phyloP scores from a whole-genome alignment of 2,113 vertebrate genomes.

The Synchiropus splendidus region DNA sequence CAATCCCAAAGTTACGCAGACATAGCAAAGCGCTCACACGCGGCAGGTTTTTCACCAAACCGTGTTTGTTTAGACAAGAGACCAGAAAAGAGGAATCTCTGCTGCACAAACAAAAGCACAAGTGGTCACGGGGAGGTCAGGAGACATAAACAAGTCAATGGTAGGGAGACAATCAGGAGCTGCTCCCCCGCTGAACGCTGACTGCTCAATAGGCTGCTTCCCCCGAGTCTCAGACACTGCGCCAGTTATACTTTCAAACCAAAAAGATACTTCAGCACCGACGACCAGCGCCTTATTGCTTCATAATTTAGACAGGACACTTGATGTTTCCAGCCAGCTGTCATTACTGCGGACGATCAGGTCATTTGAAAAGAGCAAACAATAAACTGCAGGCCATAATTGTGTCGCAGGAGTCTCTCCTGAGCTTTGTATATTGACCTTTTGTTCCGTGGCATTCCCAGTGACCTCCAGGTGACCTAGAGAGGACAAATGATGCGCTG shows the following conservation, averaged over 20 bases:
- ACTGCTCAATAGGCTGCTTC: conserved; percentile 30
- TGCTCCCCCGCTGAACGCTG: conserved; percentile 25
- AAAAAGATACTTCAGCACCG: too few species aligned
- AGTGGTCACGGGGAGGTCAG: conserved; percentile 50
- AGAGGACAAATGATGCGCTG: conserved; percentile 51
- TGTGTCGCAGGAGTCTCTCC: too few species aligned
- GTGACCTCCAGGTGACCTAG: conserved; percentile 49
- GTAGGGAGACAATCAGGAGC: conserved; percentile 40
- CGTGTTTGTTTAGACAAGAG: too few species aligned
- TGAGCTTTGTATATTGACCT: conserved; percentile 19
- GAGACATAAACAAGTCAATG: conserved; percentile 46
- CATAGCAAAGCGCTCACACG: too few species aligned
- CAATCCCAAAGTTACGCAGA: conserved; percentile 27
- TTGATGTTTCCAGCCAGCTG: too few species aligned
- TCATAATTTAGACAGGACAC: too few species aligned
- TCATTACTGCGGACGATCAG: too few species aligned
- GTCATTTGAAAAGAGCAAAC: too few species aligned
- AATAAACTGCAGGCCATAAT: too few species aligned
- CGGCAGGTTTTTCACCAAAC: too few species aligned
- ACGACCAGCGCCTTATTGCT: too few species aligned
- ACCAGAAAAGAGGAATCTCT: conserved; percentile 14
- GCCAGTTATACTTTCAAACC: too few species aligned
- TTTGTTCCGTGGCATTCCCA: conserved; percentile 40
- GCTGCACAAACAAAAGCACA: conserved; percentile 19
- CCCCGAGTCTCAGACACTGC: conserved; percentile 15